Evolutionary conservation across 2,888 invertebrate species (phyloP).

Genomic region (Trichacis sp.): DNA sequence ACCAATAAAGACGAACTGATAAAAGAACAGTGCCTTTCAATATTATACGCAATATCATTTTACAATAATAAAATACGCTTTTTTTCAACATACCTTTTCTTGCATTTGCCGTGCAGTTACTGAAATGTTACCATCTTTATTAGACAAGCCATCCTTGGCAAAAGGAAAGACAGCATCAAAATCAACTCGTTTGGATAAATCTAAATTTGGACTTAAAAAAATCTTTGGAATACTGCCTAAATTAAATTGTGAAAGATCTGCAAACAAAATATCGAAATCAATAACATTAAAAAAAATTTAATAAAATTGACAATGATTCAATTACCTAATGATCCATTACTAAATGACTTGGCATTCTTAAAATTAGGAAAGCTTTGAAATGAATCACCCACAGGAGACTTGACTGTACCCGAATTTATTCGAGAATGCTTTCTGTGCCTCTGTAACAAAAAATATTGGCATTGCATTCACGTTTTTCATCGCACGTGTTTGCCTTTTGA

Average conservation of each 20-base stretch:
- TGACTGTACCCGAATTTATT: slow-evolving; percentile 62
- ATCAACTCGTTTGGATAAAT: slow-evolving; percentile 82
- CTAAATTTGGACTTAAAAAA: slow-evolving; percentile 84
- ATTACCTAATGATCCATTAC: slow-evolving; percentile 46
- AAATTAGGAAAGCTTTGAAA: slow-evolving; percentile 68
- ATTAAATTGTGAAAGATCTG: slow-evolving; percentile 69
- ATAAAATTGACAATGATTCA: background rate
- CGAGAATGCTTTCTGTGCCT: slow-evolving; percentile 70
- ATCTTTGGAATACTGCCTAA: slow-evolving; percentile 84
- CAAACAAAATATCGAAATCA: background rate
- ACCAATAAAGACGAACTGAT: too few species aligned
- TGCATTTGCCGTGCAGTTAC: slow-evolving; percentile 76
- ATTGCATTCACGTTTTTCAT: too few species aligned
- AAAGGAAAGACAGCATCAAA: slow-evolving; percentile 89
- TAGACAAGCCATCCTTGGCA: slow-evolving; percentile 70
- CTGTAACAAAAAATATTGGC: slow-evolving; percentile 63
- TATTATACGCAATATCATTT: too few species aligned
- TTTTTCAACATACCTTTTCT: slow-evolving; percentile 80
- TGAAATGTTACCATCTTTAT: slow-evolving; percentile 63
- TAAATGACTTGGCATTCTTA: slow-evolving; percentile 65
- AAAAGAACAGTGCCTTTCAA: too few species aligned
- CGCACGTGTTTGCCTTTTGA: too few species aligned
- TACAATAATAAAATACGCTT: too few species aligned
- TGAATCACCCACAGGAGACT: slow-evolving; percentile 62
- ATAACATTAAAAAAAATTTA: background rate